A percentile compares a stretch with the other conserved stretches of the same genome.
Evolutionary conservation across 2,888 invertebrate species (phyloP).

Genomic region (Euclidia mi): DNA sequence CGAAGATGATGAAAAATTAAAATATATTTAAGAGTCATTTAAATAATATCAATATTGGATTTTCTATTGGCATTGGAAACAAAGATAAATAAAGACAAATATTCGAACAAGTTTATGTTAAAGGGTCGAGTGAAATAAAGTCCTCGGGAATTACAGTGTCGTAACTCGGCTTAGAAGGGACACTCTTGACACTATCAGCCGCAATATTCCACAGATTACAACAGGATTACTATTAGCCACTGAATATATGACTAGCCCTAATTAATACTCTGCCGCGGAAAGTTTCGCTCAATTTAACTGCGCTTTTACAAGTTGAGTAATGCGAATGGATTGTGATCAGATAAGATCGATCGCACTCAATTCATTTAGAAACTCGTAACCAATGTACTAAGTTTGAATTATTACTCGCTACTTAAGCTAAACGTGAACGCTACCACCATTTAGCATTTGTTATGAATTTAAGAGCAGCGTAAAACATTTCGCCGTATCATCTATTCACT

Average conservation of each 20-base stretch:
- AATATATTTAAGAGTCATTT: conserved; percentile 15
- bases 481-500: conserved; percentile 5
- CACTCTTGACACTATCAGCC: conserved; percentile 80
- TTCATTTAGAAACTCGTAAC: conserved; percentile 51
- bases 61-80: conserved; percentile 60
- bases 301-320: conserved; percentile 49
- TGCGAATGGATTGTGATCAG: conserved; percentile 45
- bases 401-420: conserved; percentile 23
- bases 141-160: conserved; percentile 79
- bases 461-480: not conserved
- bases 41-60: conserved; percentile 52
- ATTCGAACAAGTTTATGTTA: conserved; percentile 81
- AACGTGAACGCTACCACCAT: conserved; percentile 5
- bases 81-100: conserved; percentile 81
- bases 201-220: conserved; percentile 79
- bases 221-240: conserved; percentile 72
- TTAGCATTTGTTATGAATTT: conserved; percentile 1
- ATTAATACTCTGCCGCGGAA: conserved; percentile 68
- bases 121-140: conserved; percentile 83
- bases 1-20: no score
- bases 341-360: conserved; percentile 58
- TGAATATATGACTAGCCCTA: conserved; percentile 69
- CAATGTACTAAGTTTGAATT: conserved; percentile 44
- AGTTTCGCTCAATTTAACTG: conserved; percentile 56
- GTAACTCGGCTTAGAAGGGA: conserved; percentile 78